phyloP scores from a whole-genome alignment of 2,888 invertebrate genomes.

The Anagyrus pseudococci region DNA sequence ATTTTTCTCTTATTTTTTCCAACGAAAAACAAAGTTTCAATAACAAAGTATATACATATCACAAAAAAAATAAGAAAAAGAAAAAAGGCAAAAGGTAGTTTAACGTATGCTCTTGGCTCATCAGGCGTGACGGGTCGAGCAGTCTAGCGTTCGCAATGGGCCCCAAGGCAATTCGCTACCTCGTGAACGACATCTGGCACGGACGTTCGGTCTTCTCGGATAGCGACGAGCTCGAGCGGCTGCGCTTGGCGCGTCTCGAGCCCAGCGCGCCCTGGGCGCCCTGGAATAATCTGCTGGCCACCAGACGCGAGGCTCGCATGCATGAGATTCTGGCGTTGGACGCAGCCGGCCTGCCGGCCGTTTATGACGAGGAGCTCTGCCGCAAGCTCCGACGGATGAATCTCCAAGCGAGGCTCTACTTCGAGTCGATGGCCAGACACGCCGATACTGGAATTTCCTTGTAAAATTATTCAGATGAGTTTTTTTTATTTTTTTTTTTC shows the following conservation, averaged over 20 bases:
- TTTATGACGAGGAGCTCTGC: constrained; percentile 74
- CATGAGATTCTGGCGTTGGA: constrained; percentile 70
- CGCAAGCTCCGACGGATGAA: constrained; percentile 72
- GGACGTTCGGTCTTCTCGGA: constrained; percentile 86
- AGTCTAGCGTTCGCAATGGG: constrained; percentile 78
- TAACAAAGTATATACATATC: too few species aligned
- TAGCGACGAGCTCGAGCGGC: constrained; percentile 73
- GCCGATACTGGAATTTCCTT: too few species aligned
- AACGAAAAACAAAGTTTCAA: too few species aligned
- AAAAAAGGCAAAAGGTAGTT: too few species aligned
- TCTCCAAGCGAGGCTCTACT: constrained; percentile 72
- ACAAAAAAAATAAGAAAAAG: too few species aligned
- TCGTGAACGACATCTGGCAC: constrained; percentile 90
- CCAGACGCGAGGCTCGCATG: constrained; percentile 78
- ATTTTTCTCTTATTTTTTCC: too few species aligned
- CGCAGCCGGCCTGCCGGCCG: constrained; percentile 34
- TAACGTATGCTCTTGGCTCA: neutral
- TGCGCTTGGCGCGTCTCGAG: constrained; percentile 82
- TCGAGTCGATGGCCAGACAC: constrained; percentile 61
- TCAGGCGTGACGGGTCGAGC: constrained; percentile 26
- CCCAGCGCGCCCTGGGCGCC: constrained; percentile 85
- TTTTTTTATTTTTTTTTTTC: too few species aligned
- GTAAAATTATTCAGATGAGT: too few species aligned
- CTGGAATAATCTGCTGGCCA: constrained; percentile 91
- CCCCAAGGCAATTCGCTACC: constrained; percentile 79